Conservation (phyloP, 1,140 invertebrate genomes). For the Leptinotarsa undecemlineata region DNA sequence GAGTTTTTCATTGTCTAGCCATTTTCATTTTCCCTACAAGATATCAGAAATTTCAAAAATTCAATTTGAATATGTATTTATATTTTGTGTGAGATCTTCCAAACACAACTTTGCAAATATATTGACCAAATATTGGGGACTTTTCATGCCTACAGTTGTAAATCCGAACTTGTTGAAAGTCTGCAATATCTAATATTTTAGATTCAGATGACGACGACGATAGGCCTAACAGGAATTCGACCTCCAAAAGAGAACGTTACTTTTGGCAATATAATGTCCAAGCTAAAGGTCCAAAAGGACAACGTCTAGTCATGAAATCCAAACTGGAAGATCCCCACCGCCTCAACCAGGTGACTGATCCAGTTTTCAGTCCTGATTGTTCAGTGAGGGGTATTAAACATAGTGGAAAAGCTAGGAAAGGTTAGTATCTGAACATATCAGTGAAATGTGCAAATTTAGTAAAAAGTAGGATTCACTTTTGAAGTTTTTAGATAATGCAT, state of each 20-base stretch:
- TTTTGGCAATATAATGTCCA: conserved; percentile 99
- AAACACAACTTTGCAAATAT: too few relatives aligned
- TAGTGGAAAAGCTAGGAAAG: conserved; percentile 62
- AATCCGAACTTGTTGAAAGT: too few relatives aligned
- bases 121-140: too few relatives aligned
- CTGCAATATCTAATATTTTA: conserved; percentile 22
- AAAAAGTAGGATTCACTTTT: too few relatives aligned
- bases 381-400: conserved; percentile 89
- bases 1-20: too few relatives aligned
- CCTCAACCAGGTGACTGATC: conserved; percentile 86
- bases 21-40: too few relatives aligned
- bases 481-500: too few relatives aligned
- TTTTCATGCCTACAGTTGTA: too few relatives aligned
- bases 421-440: conserved; percentile 9
- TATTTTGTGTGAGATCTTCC: too few relatives aligned
- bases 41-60: too few relatives aligned
- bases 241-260: conserved; percentile 78
- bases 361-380: conserved; percentile 89
- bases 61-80: too few relatives aligned
- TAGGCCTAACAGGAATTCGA: conserved; percentile 56
- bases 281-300: conserved; percentile 96
- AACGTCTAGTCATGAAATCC: conserved; percentile 78
- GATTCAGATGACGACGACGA: conserved; percentile 68
- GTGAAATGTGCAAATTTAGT: too few relatives aligned
- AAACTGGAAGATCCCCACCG: conserved; percentile 91